These are phyloP conservation scores for Brachionus rubens DNA, from an alignment of 1,140 invertebrate genomes.

Conservation along the genomic window DNA sequence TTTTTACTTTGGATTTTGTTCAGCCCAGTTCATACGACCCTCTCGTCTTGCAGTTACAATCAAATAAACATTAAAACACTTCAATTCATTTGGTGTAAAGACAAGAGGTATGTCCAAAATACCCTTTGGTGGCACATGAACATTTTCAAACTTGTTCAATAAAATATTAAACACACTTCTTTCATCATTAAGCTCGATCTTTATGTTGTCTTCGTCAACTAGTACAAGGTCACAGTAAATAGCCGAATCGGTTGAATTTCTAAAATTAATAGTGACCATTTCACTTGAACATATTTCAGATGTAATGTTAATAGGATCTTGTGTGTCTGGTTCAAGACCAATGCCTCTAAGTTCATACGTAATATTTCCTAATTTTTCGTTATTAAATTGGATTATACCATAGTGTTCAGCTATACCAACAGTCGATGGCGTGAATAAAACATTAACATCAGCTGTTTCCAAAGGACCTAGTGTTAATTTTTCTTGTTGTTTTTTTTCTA, in stretches of 20 bases:
- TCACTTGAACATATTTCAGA: slow-evolving; percentile 23
- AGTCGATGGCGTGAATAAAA: slow-evolving; percentile 58
- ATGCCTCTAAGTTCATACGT: slow-evolving; percentile 24
- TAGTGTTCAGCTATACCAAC: slow-evolving; percentile 55
- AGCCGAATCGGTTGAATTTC: slow-evolving; percentile 24
- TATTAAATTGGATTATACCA: slow-evolving; percentile 54
- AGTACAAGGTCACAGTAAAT: slow-evolving; percentile 39
- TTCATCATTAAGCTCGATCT: slow-evolving; percentile 16
- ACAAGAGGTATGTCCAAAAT: slow-evolving; percentile 59
- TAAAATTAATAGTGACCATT: slow-evolving; percentile 39
- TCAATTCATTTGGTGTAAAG: slow-evolving; percentile 57
- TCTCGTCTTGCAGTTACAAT: slow-evolving; percentile 52
- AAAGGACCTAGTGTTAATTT: slow-evolving; percentile 51
- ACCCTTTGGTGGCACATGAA: slow-evolving; percentile 56
- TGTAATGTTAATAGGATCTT: slow-evolving; percentile 40
- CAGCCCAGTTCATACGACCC: slow-evolving; percentile 49
- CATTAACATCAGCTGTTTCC: slow-evolving; percentile 51
- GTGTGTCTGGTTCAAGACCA: slow-evolving; percentile 35
- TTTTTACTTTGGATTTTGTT: slow-evolving; percentile 24
- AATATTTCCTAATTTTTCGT: slow-evolving; percentile 52
- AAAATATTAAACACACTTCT: slow-evolving; percentile 56
- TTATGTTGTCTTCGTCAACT: slow-evolving; percentile 46
- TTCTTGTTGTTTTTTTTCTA: slow-evolving; percentile 54
- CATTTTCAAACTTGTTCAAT: slow-evolving; percentile 52
- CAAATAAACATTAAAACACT: slow-evolving; percentile 54